Base-by-base conservation (phyloP, 2,113 vertebrate genomes). In the Campylomormyrus numenius region DNA sequence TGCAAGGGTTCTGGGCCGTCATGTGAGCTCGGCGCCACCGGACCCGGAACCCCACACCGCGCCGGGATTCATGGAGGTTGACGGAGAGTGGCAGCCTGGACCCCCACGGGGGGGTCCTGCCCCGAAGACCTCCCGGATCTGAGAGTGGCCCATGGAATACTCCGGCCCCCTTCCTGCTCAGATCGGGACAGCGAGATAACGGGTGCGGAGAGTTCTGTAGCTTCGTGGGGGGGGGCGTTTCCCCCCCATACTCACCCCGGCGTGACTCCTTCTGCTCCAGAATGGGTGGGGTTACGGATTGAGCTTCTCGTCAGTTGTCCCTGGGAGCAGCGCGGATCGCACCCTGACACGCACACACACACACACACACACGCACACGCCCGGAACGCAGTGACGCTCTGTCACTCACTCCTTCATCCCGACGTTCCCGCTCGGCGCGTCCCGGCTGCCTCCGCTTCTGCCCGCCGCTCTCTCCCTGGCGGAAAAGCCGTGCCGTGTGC, bases 51-150 rank as follows among this genome's bases (percentile, higher is more conserved):
- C 49, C 50, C 31, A 21, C 58, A 8, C 70, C 3, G 27, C 10
- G 42, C 19, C 48, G 21, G 45, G 45, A 21, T 62, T 87, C 31
- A 89, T 91, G 90, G 90, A 91, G 66, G 74, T 45, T 13, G 24
- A 17, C 19, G 7, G 27, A 52, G 11, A 39, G 7, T 80, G 8
- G 39, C 35, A 42, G 49, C 53, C 52, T 3, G 42, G 89, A 53
- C 19, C 8, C 48, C 48, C 4, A 19, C 19, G 2, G 70, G n/a
- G 13, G 48, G 19, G 35, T 49, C 50, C 62, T 42, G 17, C 56
- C 39, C 87, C 17, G 19, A 10, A 83, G 88, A 53, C 74, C 62
- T 87, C 24, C 17, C 9, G 66, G 31, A 88, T 35, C 9, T 88
- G 85, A 46, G 8, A 24, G 52, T 3, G 35, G 15, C 27, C 24